Evolutionary conservation across 2,888 invertebrate genomes (phyloP).

Genomic region (Stenichneumon culpator): DNA sequence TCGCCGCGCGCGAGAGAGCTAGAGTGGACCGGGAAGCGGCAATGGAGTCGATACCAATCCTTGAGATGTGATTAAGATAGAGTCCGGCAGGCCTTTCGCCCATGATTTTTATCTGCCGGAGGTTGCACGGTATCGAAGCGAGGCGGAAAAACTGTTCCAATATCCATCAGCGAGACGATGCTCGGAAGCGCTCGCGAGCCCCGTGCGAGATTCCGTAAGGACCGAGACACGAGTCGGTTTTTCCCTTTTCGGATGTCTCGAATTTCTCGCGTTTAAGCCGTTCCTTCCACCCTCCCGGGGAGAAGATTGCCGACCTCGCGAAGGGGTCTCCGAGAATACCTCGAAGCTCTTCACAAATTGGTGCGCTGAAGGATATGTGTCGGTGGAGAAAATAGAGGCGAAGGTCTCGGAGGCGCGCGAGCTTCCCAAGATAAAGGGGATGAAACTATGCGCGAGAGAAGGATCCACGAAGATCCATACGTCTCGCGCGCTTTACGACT

Average conservation of each 20-base stretch:
- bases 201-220: conserved; percentile 48
- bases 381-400: conserved; percentile 34
- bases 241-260: conserved; percentile 41
- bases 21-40: conserved; percentile 45
- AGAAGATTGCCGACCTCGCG: conserved; percentile 73
- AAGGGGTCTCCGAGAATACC: conserved; percentile 73
- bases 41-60: conserved; percentile 57
- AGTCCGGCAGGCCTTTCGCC: conserved; percentile 57
- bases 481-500: conserved; percentile 24
- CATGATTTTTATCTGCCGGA: conserved; percentile 63
- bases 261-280: conserved; percentile 28
- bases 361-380: conserved; percentile 35
- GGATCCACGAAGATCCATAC: neutral
- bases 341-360: conserved; percentile 30
- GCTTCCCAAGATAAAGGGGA: conserved; percentile 36
- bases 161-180: conserved; percentile 57
- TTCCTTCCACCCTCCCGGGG: conserved; percentile 6
- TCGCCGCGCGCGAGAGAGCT: conserved; percentile 7
- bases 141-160: conserved; percentile 49
- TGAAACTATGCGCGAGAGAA: conserved; percentile 27
- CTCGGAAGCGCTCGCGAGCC: neutral
- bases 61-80: conserved; percentile 68
- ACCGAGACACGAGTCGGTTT: conserved; percentile 54
- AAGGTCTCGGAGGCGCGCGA: conserved; percentile 19
- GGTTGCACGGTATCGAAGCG: conserved; percentile 35